Base-by-base conservation (phyloP, 2,888 invertebrate species). In the Balanococcus diminutus region DNA sequence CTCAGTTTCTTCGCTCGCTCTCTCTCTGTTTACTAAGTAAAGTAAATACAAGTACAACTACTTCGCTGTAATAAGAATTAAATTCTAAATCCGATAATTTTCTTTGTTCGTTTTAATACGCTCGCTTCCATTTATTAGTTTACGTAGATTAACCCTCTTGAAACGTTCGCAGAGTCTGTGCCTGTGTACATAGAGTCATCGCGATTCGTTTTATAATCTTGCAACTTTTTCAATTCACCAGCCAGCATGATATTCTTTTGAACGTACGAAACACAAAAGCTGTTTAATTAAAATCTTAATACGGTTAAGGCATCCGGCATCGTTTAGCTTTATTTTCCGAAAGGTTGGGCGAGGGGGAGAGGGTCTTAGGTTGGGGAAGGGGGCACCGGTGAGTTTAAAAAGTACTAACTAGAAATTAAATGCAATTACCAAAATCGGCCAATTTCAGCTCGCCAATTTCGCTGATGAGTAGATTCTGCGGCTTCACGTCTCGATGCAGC, bases 381-480 rank as follows among this genome's bases (percentile, higher is more conserved):
- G 0, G 42, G 3, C 42, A 16, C 36, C 3, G 14, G 16, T 14
- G 16, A 42, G n/a, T n/a, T 42, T 42, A 42, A 42, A 42, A 42
- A 42, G 42, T 16, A 42, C 42, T 11, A 14, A 42, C 3, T 42
- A 42, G 42, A 31, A 72, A 31, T 36, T 51, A 82, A 72, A 46
- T 31, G 22, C 51, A 82, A 90, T 89, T 89, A 91, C 93, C 93
- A 91, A 99, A 99, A 91, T 99, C 99, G 56, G 99, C 99, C 89
- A 99, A 92, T 91, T 99, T 99, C 90, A 99, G 93, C 91, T 99
- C 99, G 42, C 99, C 99, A 89, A 95, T 94, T 90, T 97, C 96
- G 91, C 97, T 98, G 90, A 99, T 98, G 89, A 99, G 93, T 89
- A 99, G 92, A 91, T 99, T 99, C 91, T 99, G 99, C 82, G 99